Evolutionary conservation across 2,888 invertebrate genomes (phyloP).

Genomic region (Sipha maydis): DNA sequence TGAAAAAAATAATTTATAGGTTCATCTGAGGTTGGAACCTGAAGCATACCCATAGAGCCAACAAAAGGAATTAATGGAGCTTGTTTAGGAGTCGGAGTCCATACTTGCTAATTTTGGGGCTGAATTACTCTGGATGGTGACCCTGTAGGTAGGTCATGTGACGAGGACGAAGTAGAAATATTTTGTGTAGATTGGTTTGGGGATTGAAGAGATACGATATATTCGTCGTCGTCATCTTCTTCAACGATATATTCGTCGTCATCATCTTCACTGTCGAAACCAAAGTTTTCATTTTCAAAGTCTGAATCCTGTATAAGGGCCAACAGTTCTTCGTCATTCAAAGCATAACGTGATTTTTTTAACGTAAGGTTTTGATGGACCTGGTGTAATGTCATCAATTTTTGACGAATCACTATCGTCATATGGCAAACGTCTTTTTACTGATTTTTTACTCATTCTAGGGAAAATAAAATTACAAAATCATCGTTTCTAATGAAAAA

Average conservation of each 20-base stretch:
- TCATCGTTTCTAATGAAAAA: too few species aligned
- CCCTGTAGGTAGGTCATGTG: neutral
- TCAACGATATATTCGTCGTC: conserved; percentile 5
- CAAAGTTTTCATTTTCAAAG: conserved; percentile 10
- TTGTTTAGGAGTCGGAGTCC: neutral
- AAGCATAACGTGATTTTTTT: neutral
- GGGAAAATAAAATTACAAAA: too few species aligned
- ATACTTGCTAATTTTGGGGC: conserved; percentile 1
- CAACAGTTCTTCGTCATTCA: neutral
- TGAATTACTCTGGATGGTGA: neutral
- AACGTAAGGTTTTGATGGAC: conserved; percentile 7
- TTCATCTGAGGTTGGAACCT: conserved; percentile 8
- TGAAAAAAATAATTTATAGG: conserved; percentile 31
- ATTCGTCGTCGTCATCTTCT: neutral
- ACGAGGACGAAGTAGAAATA: neutral
- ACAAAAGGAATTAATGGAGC: neutral
- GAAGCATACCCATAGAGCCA: conserved; percentile 25
- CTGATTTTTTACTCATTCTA: too few species aligned
- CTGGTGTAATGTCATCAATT: neutral
- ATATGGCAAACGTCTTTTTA: too few species aligned
- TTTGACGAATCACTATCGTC: conserved; percentile 1
- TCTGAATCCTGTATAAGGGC: neutral
- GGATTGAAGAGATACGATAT: too few species aligned
- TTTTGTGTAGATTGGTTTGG: neutral
- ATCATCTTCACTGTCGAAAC: neutral